Base-by-base conservation (phyloP, 35 echinoderm and acorn worm genomes). In the Anneissia japonica region DNA sequence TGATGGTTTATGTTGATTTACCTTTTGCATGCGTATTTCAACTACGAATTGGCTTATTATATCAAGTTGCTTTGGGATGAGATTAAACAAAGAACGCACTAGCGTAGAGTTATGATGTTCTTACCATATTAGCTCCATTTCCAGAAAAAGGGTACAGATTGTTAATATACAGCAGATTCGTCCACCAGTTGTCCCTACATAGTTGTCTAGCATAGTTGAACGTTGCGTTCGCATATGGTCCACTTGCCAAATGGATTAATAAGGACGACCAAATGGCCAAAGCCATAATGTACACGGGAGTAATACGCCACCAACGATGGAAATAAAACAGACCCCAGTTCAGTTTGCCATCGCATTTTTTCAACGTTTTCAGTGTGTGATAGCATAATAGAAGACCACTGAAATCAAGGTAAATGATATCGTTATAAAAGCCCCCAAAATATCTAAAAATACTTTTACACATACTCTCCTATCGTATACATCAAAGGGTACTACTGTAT, bases 301-400 rank as follows among this genome's bases (percentile, higher is more conserved):
- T 92, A 0, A 92, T 64, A 74, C 90, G 84, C 51, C 45, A 46
- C 30, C 75, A 92, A 72, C 90, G 90, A 82, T 92, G 90, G 6
- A 92, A 73, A 17, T 78, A 87, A 80, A 92, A 92, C 55, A 92
- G 17, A 0, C 55, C n/a, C 90, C 90, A 92, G 79, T 87, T 92
- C 7, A 83, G 35, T 83, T 87, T 87, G 31, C 90, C 90, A 21
- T 78, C 29, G 10, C 77, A 64, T 28, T 79, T 87, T 26, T 85
- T 79, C 39, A 92, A 33, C 23, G 64, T 37, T 79, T 92, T 92
- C 19, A 92, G 38, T 1, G 90, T 87, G 19, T 87, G 72, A 73
- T 86, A 92, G 10, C 83, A 86, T 19, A 91, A 77, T 14, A 91
- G 72, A 3, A 92, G 46, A 34, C 90, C 90, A 77, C 90, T 91